A percentile compares a stretch with the other conserved stretches of the same genome.
Conservation (phyloP, 2,888 invertebrate genomes). For the Mimachlamys varia region DNA sequence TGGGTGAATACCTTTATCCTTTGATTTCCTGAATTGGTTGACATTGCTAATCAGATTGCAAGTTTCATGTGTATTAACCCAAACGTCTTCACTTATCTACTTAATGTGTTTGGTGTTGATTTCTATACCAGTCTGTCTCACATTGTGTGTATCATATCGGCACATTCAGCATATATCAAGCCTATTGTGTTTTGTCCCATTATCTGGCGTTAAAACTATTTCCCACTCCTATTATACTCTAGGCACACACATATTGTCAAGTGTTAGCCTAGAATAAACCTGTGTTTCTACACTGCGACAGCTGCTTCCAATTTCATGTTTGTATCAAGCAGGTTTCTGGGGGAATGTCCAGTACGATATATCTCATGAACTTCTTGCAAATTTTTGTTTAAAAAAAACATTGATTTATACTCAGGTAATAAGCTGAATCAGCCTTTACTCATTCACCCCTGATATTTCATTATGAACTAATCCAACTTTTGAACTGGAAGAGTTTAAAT, state of each 20-base stretch:
- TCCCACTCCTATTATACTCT: neutral
- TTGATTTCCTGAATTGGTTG: too few relatives aligned
- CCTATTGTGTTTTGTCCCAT: neutral
- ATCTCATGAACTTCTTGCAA: neutral
- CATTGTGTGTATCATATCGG: neutral
- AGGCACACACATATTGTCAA: neutral
- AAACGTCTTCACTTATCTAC: slow-evolving; percentile 2
- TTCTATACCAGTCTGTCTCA: neutral
- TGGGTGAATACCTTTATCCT: too few relatives aligned
- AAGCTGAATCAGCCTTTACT: neutral
- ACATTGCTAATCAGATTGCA: neutral
- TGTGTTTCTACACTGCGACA: neutral
- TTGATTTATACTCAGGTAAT: slow-evolving; percentile 11
- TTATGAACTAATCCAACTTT: too few relatives aligned
- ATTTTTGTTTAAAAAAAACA: neutral
- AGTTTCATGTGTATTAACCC: neutral
- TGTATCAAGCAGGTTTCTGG: slow-evolving; percentile 5
- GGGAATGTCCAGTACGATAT: neutral
- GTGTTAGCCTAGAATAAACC: neutral
- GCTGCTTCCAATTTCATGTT: neutral
- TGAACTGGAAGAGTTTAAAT: too few relatives aligned
- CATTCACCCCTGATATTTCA: too few relatives aligned
- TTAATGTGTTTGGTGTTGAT: neutral
- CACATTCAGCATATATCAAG: neutral
- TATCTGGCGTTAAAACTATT: neutral